A percentile compares a stretch with the other conserved stretches of the same genome.
These are phyloP conservation scores for Catharus minimus DNA, from an alignment of 2,113 vertebrate genomes.

Conservation along the genomic window DNA sequence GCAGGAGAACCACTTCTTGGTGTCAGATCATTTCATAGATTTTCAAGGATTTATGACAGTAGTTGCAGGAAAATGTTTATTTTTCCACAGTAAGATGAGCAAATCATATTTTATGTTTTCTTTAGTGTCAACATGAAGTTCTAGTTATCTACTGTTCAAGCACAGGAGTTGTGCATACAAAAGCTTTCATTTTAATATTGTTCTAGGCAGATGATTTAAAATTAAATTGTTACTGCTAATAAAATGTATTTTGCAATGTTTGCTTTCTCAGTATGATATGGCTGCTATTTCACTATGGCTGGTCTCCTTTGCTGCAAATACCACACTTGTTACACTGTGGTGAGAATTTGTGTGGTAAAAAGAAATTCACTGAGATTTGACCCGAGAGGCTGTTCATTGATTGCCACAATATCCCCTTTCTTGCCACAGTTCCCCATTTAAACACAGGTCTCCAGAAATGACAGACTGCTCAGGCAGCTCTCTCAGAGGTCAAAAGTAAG, in stretches of 20 bases:
- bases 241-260: not conserved
- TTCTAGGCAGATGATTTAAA: not conserved
- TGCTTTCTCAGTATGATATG: not conserved
- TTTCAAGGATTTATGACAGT: constrained; percentile 30
- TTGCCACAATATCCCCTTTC: not conserved
- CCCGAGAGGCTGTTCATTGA: not conserved
- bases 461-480: not conserved
- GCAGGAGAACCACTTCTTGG: not conserved
- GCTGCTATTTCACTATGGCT: not conserved
- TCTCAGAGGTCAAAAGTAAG: not conserved
- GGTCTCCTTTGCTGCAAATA: not conserved
- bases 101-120: constrained; percentile 29
- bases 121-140: constrained; percentile 17
- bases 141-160: not conserved
- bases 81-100: constrained; percentile 10
- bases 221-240: constrained; percentile 6
- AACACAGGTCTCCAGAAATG: not conserved
- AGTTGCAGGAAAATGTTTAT: constrained; percentile 27
- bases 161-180: not conserved
- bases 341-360: not conserved
- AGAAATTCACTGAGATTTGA: not conserved
- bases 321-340: not conserved
- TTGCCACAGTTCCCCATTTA: not conserved
- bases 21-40: constrained; percentile 17
- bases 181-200: not conserved